A percentile compares a stretch with the other conserved stretches of the same genome.
Evolutionary conservation across 1,140 invertebrate genomes (phyloP).

Genomic region (Sycobia sp.): DNA sequence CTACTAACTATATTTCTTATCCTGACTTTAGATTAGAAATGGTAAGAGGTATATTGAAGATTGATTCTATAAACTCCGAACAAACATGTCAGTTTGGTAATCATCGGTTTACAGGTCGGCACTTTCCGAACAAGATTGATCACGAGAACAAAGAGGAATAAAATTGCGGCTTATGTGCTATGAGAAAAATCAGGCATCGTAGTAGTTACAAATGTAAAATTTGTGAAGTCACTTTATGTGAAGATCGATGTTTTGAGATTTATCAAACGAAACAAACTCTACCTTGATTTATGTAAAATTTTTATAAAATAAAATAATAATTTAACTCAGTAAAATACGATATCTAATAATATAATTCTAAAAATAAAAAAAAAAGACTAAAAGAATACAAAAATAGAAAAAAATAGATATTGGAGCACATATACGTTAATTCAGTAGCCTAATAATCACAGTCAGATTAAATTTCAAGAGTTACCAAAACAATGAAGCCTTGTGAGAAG

Average conservation of each 20-base stretch:
- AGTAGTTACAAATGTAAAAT: too few species aligned
- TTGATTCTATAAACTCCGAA: neutral
- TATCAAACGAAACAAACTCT: neutral
- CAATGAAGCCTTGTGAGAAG: too few species aligned
- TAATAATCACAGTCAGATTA: too few species aligned
- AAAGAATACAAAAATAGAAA: too few species aligned
- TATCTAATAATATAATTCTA: too few species aligned
- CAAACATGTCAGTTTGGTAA: neutral
- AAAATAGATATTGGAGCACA: too few species aligned
- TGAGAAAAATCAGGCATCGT: constrained; percentile 21
- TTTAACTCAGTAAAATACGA: too few species aligned
- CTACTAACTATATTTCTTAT: constrained; percentile 4
- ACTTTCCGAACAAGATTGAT: neutral
- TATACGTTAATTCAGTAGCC: too few species aligned
- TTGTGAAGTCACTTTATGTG: constrained; percentile 35
- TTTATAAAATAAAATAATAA: too few species aligned
- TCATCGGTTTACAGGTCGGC: neutral
- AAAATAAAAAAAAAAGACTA: too few species aligned
- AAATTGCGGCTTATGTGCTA: constrained; percentile 27
- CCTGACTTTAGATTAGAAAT: neutral
- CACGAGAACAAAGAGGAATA: neutral
- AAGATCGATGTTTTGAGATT: constrained; percentile 6
- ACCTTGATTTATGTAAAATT: too few species aligned
- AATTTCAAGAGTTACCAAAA: too few species aligned
- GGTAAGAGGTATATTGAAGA: constrained; percentile 15